A percentile compares a stretch with the other conserved stretches of the same genome.
phyloP scores from a whole-genome alignment of 2,888 invertebrate genomes.

The Hemithea aestivaria region DNA sequence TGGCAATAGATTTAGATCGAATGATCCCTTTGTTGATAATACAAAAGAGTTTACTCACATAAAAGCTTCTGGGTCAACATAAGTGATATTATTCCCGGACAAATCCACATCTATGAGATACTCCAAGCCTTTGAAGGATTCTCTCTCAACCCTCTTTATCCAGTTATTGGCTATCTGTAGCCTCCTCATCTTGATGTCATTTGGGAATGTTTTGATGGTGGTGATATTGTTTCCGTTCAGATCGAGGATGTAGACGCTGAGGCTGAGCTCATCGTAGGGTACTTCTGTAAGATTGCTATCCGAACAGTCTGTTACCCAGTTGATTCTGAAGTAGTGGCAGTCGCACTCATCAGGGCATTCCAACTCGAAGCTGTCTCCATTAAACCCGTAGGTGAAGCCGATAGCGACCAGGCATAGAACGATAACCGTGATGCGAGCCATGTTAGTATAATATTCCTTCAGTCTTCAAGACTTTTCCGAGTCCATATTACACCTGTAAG shows the following conservation, averaged over 20 bases:
- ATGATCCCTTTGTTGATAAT: neutral
- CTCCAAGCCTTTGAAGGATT: slow-evolving; percentile 81
- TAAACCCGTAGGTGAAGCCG: slow-evolving; percentile 59
- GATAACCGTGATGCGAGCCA: slow-evolving; percentile 49
- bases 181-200: slow-evolving; percentile 83
- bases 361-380: slow-evolving; percentile 82
- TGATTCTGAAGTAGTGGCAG: slow-evolving; percentile 86
- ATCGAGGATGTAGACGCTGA: slow-evolving; percentile 84
- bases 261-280: slow-evolving; percentile 83
- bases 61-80: slow-evolving; percentile 82
- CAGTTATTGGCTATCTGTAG: slow-evolving; percentile 84
- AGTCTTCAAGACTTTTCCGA: slow-evolving; percentile 29
- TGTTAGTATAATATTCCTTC: slow-evolving; percentile 28
- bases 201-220: slow-evolving; percentile 79
- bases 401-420: slow-evolving; percentile 45
- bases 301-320: slow-evolving; percentile 88
- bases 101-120: slow-evolving; percentile 85
- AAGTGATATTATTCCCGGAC: slow-evolving; percentile 82
- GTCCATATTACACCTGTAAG: slow-evolving; percentile 43
- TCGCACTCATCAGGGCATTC: slow-evolving; percentile 87
- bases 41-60: slow-evolving; percentile 65
- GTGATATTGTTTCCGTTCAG: slow-evolving; percentile 84
- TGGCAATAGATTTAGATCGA: too few relatives aligned
- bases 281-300: slow-evolving; percentile 85
- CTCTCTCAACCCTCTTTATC: slow-evolving; percentile 78